Evolutionary conservation across 2,113 vertebrate genomes (phyloP).

Genomic region (Naja naja): DNA sequence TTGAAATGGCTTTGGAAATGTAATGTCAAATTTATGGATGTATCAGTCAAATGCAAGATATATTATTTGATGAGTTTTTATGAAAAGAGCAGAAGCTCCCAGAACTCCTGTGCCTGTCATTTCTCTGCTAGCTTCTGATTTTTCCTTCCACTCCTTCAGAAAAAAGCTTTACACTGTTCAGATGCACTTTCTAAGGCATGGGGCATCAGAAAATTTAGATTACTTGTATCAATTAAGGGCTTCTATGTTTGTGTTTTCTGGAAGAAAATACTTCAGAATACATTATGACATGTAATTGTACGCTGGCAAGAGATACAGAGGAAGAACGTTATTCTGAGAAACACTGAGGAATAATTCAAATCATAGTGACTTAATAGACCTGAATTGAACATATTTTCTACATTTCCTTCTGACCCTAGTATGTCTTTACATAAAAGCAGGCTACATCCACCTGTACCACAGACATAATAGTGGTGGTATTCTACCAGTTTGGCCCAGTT

Average conservation of each 20-base stretch:
- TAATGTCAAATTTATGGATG: constrained; percentile 1
- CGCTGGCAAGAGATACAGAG: constrained; percentile 38
- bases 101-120: constrained; percentile 16
- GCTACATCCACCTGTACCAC: constrained; percentile 1
- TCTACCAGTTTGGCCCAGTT: too few species aligned
- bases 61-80: constrained; percentile 32
- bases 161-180: constrained; percentile 48
- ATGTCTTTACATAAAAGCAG: constrained; percentile 27
- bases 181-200: constrained; percentile 47
- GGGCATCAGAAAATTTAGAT: constrained; percentile 47
- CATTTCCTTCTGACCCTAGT: constrained; percentile 49
- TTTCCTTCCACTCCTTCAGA: constrained; percentile 19
- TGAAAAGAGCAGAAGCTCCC: constrained; percentile 37
- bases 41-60: constrained; percentile 42
- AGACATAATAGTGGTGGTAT: not conserved
- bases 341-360: constrained; percentile 45
- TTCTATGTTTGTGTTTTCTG: constrained; percentile 31
- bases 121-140: not conserved
- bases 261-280: constrained; percentile 36
- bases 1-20: constrained; percentile 16
- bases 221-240: constrained; percentile 29
- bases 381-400: constrained; percentile 40
- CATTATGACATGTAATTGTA: constrained; percentile 47
- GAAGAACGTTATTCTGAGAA: constrained; percentile 19
- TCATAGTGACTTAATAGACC: constrained; percentile 30